phyloP scores from a whole-genome alignment of 1,140 invertebrate species.

The Microplitis mediator region DNA sequence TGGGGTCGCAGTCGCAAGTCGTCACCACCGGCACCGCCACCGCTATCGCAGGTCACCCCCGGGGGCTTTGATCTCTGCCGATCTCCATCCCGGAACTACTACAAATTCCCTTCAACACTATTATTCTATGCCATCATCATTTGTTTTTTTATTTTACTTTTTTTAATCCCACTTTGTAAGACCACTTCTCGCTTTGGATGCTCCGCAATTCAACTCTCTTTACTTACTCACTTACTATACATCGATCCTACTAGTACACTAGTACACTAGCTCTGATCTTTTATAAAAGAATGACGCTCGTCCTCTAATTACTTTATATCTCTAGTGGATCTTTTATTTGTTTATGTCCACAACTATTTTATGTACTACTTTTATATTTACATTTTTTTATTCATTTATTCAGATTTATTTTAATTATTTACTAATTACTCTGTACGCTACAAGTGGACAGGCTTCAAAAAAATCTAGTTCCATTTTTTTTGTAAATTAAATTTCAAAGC shows the following conservation, averaged over 20 bases:
- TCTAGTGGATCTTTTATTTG: no score
- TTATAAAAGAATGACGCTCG: constrained; percentile 46
- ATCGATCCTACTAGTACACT: no score
- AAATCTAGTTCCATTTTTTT: no score
- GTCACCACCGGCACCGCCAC: constrained; percentile 31
- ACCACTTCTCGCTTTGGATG: constrained; percentile 43
- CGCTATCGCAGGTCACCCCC: constrained; percentile 38
- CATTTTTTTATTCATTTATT: no score
- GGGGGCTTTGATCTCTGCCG: constrained; percentile 54
- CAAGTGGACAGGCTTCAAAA: no score
- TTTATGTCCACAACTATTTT: no score
- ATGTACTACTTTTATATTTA: no score
- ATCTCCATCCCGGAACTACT: constrained; percentile 38
- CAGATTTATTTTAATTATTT: no score
- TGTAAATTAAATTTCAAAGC: no score
- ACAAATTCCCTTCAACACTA: constrained; percentile 18
- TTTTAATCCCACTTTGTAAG: constrained; percentile 7
- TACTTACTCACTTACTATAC: constrained; percentile 15
- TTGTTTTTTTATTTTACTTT: constrained; percentile 16
- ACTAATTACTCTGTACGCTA: no score
- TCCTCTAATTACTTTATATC: constrained; percentile 9
- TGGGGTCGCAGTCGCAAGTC: not conserved
- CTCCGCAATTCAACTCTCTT: constrained; percentile 31
- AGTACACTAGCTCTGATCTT: constrained; percentile 6
- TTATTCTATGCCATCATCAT: not conserved